Evolutionary conservation across 2,113 vertebrate species (phyloP), one percentile per base, ranked within the genome.

Genomic region (Strix aluco): DNA sequence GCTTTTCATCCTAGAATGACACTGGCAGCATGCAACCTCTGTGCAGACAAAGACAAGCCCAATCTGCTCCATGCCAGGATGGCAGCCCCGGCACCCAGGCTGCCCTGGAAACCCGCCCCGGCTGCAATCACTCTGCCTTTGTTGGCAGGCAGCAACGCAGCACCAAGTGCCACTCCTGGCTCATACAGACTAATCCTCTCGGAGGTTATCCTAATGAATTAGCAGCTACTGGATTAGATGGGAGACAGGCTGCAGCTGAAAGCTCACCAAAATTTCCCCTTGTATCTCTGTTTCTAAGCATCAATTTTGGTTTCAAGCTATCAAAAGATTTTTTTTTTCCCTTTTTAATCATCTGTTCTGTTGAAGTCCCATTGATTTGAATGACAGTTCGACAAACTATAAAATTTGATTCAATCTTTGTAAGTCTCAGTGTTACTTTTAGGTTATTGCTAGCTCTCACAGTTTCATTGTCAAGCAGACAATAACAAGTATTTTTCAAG

Each of bases 151-250:
- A 94, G 88, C 80, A 63, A 27, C 46, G 29, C 8, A 5, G 92
- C 96, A 96, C 86, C 80, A 80, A 97, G 96, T 52, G 90, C 95
- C 94, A 77, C 94, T 98, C 96, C 95, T 96, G 95, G 87, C 94
- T 92, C 77, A 54, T 20, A 61, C 73, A 88, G 72, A 78, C 84
- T 95, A 90, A 88, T 90, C 81, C 83, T 91, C 92, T 93, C 61
- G 4, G 80, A 92, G 88, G 65, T 85, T 75, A 91, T 81, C 94
- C 84, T 88, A 91, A 80, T 95, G 96, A 97, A 98, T 96, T 92
- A 95, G 69, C 90, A 96, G 92, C 90, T 74, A 78, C 86, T 89
- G 80, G 66, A 91, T 96, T 94, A 94, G 26, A 66, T 42, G 36
- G 75, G 67, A 79, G 47, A 88, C 38, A 58, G n/a, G 36, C 66